These are phyloP conservation scores for Chymomyza costata DNA, from an alignment of 1,140 invertebrate species.

Conservation along the genomic window DNA sequence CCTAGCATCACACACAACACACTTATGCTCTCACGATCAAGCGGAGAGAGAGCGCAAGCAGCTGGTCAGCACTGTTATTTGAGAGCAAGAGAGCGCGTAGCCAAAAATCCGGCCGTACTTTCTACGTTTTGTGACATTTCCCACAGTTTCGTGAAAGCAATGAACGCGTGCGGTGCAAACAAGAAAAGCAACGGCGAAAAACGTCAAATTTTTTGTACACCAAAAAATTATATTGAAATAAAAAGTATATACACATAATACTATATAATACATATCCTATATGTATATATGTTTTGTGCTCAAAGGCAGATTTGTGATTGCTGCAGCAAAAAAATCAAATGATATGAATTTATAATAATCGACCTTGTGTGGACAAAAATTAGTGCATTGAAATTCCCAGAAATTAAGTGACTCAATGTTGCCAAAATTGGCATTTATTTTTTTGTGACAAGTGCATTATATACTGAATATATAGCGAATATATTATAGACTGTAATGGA, in stretches of 20 bases:
- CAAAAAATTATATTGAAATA: constrained; percentile 44
- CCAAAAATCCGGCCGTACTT: constrained; percentile 48
- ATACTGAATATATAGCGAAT: too few relatives aligned
- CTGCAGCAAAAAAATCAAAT: constrained; percentile 19
- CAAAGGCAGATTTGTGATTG: too few relatives aligned
- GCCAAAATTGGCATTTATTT: too few relatives aligned
- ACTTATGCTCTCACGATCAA: constrained; percentile 34
- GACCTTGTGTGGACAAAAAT: too few relatives aligned
- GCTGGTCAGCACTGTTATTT: not conserved
- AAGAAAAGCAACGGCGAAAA: constrained; percentile 36
- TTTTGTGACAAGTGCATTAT: too few relatives aligned
- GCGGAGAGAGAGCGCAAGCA: constrained; percentile 15
- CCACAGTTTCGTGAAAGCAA: constrained; percentile 61
- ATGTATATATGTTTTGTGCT: constrained; percentile 5
- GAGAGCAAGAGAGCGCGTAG: constrained; percentile 10
- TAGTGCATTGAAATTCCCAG: too few relatives aligned
- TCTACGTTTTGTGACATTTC: constrained; percentile 36
- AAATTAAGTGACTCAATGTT: too few relatives aligned
- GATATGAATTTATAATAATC: too few relatives aligned
- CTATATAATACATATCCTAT: constrained; percentile 18
- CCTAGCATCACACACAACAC: too few relatives aligned
- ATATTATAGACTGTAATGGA: too few relatives aligned
- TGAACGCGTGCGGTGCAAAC: constrained; percentile 66
- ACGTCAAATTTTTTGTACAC: constrained; percentile 48
- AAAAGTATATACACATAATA: too few relatives aligned